Percentiles rank a stretch among this genome's conserved stretches.
Evolutionary conservation across 2,888 invertebrate genomes (phyloP).

Genomic region (Nasonovia ribisnigri): DNA sequence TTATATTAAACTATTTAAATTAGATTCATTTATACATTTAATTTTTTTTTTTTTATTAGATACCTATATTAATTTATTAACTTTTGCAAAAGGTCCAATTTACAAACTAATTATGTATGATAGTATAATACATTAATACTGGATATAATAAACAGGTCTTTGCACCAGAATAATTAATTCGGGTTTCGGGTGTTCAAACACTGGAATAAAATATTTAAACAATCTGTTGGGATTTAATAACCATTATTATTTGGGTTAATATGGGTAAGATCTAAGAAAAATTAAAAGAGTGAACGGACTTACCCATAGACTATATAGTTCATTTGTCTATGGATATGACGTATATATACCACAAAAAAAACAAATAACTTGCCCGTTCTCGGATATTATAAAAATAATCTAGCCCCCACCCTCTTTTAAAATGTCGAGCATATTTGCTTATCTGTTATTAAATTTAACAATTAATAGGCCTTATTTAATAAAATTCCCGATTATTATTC

Average conservation of each 20-base stretch:
- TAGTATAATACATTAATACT: background rate
- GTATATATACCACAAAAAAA: background rate
- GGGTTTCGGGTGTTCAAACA: background rate
- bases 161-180: background rate
- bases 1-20: background rate
- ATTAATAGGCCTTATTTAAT: background rate
- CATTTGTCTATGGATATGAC: background rate
- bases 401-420: rapidly evolving
- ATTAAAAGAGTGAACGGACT: background rate
- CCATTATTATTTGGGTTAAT: background rate
- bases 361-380: background rate
- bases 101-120: background rate
- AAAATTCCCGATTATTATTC: background rate
- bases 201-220: background rate
- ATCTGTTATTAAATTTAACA: background rate
- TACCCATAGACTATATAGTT: background rate
- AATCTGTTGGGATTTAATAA: background rate
- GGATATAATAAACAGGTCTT: background rate
- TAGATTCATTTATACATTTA: background rate
- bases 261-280: background rate
- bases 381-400: background rate
- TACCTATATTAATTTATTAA: background rate
- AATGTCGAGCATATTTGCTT: background rate
- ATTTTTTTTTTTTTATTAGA: background rate
- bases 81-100: background rate